These are phyloP conservation scores for Cathartes aura DNA, from an alignment of 2,113 vertebrate genomes.

Conservation along the genomic window DNA sequence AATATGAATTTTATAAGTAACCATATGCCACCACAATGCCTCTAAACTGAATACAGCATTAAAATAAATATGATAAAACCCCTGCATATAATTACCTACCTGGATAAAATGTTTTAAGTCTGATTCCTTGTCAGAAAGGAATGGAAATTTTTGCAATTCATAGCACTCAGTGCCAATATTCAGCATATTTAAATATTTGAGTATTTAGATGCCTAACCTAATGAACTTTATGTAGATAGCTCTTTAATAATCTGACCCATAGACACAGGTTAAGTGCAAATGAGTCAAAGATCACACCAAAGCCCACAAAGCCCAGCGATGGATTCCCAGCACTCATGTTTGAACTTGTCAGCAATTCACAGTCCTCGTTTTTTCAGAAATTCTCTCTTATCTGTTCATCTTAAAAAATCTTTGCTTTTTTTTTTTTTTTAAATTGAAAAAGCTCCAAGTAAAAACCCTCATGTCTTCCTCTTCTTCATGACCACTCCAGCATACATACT, in stretches of 20 bases:
- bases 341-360: neutral
- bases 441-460: rapidly evolving
- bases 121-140: neutral
- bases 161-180: neutral
- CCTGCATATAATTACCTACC: neutral
- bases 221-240: neutral
- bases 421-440: too few species aligned
- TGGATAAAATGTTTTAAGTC: neutral
- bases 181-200: neutral
- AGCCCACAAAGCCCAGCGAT: rapidly evolving
- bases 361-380: neutral
- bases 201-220: neutral
- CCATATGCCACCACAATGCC: neutral
- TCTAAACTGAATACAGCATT: neutral
- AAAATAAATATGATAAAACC: neutral
- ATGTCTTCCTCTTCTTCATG: neutral
- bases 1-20: neutral
- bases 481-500: neutral
- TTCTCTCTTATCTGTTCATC: neutral
- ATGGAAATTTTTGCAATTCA: neutral
- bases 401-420: rapidly evolving
- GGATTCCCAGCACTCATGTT: neutral
- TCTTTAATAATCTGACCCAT: neutral
- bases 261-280: neutral
- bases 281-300: neutral